Base-by-base conservation (phyloP, 30 jellyfish, hydroid and myxozoan species). In the Sanderia malayensis region DNA sequence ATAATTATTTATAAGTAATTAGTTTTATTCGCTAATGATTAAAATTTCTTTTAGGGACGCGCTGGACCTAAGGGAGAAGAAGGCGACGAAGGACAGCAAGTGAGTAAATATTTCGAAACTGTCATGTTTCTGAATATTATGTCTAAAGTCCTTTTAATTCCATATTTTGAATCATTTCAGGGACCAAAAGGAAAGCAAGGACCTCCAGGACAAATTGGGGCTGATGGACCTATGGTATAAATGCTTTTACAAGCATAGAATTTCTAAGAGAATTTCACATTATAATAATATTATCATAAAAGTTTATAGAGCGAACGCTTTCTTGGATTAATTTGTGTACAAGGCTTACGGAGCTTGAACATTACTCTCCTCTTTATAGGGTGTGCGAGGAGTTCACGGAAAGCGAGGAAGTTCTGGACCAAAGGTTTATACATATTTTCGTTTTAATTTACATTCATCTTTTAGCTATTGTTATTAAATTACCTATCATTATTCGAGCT, bases 141-240 rank as follows among this genome's bases (percentile, higher is more conserved):
- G 8, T 6, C 55, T 41, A 6, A 41, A 6, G 55, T 8, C 15
- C 15, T 41, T 15, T 6, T 15, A 41, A 41, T 15, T 41, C 8
- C 8, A 6, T 41, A 15, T 41, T 41, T 41, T 6, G 55, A 41
- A 41, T 41, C 55, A 6, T 31, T 2, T 41, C 61, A 79, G 91
- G 91, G 91, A 21, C 57, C 46, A 22, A 70, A 41, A 79, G 91
- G 91, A 21, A 76, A 67, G 57, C 76, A 57, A 67, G 91, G 91
- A 52, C 76, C 69, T 19, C 69, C 21, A 2, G 91, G 91, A 11
- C 27, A 76, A 22, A 68, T 66, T 26, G 91, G 91, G 0, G 55
- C 52, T 53, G 78, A 67, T 66, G 91, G 91, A 66, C 76, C 70
- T 15, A 26, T 55, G 83, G 91, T 79, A 79, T 23, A 61, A 10